A percentile compares a stretch with the other conserved stretches of the same genome.
These are phyloP conservation scores for Paedocypris micromegethes DNA, from an alignment of 2,797 vertebrate genomes.

Conservation along the genomic window DNA sequence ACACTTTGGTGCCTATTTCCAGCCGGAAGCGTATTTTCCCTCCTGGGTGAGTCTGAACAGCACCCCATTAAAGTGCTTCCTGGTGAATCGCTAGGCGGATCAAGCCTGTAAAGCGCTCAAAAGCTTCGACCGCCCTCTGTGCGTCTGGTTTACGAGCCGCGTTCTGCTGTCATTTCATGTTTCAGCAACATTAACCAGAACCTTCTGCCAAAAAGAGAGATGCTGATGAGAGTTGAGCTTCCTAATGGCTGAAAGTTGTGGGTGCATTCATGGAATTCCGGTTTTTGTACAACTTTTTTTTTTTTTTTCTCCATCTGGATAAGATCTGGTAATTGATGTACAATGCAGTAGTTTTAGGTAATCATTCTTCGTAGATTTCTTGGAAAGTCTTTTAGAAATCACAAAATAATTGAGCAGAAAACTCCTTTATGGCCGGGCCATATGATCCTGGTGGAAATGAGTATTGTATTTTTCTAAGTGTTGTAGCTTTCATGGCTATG, in stretches of 20 bases:
- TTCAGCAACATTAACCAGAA: conserved; percentile 9
- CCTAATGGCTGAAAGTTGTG: conserved; percentile 12
- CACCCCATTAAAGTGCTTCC: conserved; percentile 14
- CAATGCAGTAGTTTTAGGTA: too few species aligned
- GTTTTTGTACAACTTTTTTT: too few species aligned
- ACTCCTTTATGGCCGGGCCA: too few species aligned
- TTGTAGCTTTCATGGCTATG: too few species aligned
- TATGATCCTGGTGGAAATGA: too few species aligned
- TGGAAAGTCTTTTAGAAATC: too few species aligned
- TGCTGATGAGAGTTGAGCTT: background rate
- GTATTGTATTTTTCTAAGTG: too few species aligned
- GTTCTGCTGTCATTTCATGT: background rate
- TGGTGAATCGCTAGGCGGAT: conserved; percentile 15
- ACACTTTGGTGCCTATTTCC: conserved; percentile 95
- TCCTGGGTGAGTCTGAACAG: conserved; percentile 79
- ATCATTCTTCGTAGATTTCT: too few species aligned
- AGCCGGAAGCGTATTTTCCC: conserved; percentile 94
- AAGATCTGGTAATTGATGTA: too few species aligned
- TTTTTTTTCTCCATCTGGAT: background rate
- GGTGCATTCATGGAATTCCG: conserved; percentile 1
- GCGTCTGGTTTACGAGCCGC: conserved; percentile 11
- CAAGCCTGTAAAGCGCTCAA: background rate
- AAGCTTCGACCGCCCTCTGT: background rate
- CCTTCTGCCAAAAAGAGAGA: background rate
- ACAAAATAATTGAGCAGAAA: too few species aligned